Percentiles rank a stretch among this genome's conserved stretches.
Evolutionary conservation across 2,888 invertebrate species (phyloP).

Genomic region (Orchestes rusci): DNA sequence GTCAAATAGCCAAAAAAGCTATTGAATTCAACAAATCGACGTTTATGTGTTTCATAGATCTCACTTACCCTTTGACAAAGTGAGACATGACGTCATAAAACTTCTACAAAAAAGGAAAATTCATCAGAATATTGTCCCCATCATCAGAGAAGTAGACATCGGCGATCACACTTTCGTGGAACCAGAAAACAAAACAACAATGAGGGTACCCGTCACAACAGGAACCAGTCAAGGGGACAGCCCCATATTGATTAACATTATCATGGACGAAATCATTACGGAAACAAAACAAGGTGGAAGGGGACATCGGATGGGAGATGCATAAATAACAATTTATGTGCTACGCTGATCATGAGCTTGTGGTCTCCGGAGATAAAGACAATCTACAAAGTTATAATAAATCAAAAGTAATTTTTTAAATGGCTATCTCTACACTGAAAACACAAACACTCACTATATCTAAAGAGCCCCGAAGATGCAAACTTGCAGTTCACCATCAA

Average conservation of each 20-base stretch:
- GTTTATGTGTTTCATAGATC: conserved; percentile 1
- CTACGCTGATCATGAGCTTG: conserved; percentile 16
- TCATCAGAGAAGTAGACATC: conserved; percentile 1
- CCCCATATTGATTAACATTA: neutral
- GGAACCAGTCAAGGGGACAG: neutral
- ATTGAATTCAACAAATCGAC: neutral
- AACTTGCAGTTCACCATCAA: conserved; percentile 6
- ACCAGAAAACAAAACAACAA: neutral
- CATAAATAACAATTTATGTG: conserved; percentile 15
- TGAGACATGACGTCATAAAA: conserved; percentile 1
- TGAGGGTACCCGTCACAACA: conserved; percentile 1
- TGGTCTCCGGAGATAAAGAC: conserved; percentile 14
- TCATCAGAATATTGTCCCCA: neutral
- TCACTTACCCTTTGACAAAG: neutral
- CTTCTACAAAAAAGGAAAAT: conserved; percentile 2
- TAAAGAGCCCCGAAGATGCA: conserved; percentile 10
- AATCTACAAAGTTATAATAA: conserved; percentile 4
- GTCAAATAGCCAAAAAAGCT: neutral
- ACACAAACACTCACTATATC: conserved; percentile 7
- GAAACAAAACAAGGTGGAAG: neutral
- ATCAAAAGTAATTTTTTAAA: conserved; percentile 5
- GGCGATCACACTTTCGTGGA: conserved; percentile 1
- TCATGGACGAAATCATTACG: conserved; percentile 2
- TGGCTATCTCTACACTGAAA: conserved; percentile 9
- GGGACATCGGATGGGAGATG: conserved; percentile 12